These are phyloP conservation scores for Cuniculus paca DNA, from an alignment of 2,797 vertebrate species.

Conservation along the genomic window DNA sequence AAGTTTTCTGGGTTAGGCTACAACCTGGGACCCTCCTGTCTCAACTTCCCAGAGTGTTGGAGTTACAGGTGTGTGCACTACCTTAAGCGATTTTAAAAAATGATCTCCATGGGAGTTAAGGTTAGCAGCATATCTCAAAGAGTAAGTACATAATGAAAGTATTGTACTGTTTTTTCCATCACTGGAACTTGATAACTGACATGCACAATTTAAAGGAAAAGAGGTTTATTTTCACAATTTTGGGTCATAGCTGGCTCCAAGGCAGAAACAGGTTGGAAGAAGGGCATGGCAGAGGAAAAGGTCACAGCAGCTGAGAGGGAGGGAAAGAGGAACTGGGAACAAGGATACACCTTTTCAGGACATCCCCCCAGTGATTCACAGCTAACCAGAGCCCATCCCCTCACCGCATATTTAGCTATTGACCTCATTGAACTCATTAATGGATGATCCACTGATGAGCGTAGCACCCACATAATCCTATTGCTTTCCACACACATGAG, in stretches of 20 bases:
- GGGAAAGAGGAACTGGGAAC: neutral
- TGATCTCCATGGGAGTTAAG: neutral
- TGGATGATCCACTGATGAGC: neutral
- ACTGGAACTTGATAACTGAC: neutral
- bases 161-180: neutral
- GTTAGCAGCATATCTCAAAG: neutral
- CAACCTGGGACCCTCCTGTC: neutral
- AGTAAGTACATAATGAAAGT: neutral
- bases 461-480: neutral
- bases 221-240: neutral
- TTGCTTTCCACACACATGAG: neutral
- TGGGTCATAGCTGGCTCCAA: neutral
- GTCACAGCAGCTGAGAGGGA: neutral
- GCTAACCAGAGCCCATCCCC: neutral
- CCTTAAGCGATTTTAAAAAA: neutral
- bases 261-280: neutral
- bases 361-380: no score
- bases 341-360: neutral
- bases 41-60: neutral
- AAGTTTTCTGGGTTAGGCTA: neutral
- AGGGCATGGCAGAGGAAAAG: neutral
- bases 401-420: neutral
- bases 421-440: neutral
- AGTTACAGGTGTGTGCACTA: neutral
- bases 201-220: neutral